Evolutionary conservation across 2,797 vertebrate genomes (phyloP).

Genomic region (Pagetopsis macropterus): DNA sequence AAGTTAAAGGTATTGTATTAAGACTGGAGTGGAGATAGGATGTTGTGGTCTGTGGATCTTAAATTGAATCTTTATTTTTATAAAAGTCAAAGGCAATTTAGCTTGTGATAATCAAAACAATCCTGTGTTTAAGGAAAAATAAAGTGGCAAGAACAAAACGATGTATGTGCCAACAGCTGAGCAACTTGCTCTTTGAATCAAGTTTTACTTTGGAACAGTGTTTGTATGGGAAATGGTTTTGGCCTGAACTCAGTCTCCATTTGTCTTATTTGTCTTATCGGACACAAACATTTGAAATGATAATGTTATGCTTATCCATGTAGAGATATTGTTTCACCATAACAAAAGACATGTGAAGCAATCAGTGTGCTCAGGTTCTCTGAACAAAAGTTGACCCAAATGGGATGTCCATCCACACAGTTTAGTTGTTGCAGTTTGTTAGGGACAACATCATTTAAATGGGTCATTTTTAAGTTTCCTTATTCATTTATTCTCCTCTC

Average conservation of each 20-base stretch:
- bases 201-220: conserved; percentile 39
- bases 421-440: neutral
- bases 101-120: conserved; percentile 29
- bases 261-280: conserved; percentile 49
- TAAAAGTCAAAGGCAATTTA: conserved; percentile 31
- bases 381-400: conserved; percentile 7
- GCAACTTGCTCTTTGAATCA: conserved; percentile 21
- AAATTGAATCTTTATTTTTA: conserved; percentile 7
- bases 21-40: conserved; percentile 27
- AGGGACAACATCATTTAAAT: conserved; percentile 19
- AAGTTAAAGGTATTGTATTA: conserved; percentile 27
- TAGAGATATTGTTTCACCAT: conserved; percentile 36
- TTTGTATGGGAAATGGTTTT: conserved; percentile 26
- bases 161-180: conserved; percentile 32
- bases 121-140: conserved; percentile 39
- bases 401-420: neutral
- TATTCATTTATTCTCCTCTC: conserved; percentile 18
- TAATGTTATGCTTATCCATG: conserved; percentile 6
- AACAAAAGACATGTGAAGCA: conserved; percentile 24
- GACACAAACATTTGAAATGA: conserved; percentile 33
- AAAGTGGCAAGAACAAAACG: conserved; percentile 25
- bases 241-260: conserved; percentile 12
- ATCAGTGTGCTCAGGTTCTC: conserved; percentile 32
- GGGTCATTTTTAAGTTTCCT: conserved; percentile 9
- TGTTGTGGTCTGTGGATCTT: conserved; percentile 42